Evolutionary conservation across 1,140 invertebrate species (phyloP), one percentile per base, ranked within the genome.

Genomic region (Cryptotermes secundus): DNA sequence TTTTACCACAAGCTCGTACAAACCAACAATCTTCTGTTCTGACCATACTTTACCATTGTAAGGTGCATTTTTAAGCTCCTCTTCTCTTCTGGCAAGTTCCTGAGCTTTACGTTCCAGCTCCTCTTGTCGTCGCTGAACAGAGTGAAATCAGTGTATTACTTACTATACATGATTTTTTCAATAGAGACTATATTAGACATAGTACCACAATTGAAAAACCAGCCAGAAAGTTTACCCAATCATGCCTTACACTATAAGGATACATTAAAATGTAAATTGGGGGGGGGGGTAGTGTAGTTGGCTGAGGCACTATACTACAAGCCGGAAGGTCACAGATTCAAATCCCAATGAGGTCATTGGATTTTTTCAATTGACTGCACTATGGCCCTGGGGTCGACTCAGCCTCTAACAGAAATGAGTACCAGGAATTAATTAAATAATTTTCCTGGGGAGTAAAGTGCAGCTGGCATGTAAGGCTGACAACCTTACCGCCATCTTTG

Each of bases 71-170:
- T 94, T 92, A 84, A 99, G 90, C 90, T 98, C 96, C 88, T 97
- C 96, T 89, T 98, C 97, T 88, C 96, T 93, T 87, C 96, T 93
- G 85, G 96, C 95, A 85, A 98, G 89, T 89, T 98, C 96, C 88
- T 95, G 94, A 49, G 96, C 95, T 91, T 96, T 97, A 82, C 94
- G 92, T 90, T 97, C 96, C 84, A 97, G 90, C 89, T 97, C 96
- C 89, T 97, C 96, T 91, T 96, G 95, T 84, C 94, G 92, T 87
- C 93, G 92, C 94, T 96, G 90, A 24, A 79, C 31, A 86, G 81
- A 83, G 45, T 53, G 9, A 35, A 24, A 36, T 7, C 26, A 49
- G 45, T 45, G 12, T 38, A 83, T 36, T 53, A 45, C 16, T 36
- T 53, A 45, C 16, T 83, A 53, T 19, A 49, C 59, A 34, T 83